A percentile compares a stretch with the other conserved stretches of the same genome.
phyloP scores from a whole-genome alignment of 2,797 vertebrate species.

The Argentina silus region DNA sequence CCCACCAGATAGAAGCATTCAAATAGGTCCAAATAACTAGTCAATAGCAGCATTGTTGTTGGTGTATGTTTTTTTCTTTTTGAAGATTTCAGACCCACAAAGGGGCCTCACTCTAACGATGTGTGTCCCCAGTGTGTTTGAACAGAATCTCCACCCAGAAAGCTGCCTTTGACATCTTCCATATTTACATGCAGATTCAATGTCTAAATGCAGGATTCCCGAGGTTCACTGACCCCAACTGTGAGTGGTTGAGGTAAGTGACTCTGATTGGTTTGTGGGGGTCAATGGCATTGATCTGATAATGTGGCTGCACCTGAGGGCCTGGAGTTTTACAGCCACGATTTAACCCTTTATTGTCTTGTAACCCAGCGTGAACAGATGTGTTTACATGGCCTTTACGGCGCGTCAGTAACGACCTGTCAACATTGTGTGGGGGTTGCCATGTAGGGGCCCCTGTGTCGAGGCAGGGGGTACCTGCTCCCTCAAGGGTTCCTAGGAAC shows the following conservation, averaged over 20 bases:
- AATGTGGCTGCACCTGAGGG: slow-evolving; percentile 48
- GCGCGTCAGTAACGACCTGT: slow-evolving; percentile 71
- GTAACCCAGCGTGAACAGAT: slow-evolving; percentile 72
- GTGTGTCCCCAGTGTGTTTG: not conserved
- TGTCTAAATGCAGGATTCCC: not conserved
- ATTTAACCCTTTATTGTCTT: slow-evolving; percentile 65
- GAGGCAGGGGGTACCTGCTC: not conserved
- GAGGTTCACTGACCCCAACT: not conserved
- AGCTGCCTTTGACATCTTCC: not conserved
- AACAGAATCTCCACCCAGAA: not conserved
- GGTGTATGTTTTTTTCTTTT: no score
- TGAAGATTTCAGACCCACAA: not conserved
- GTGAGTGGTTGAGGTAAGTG: no score
- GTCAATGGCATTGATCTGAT: slow-evolving; percentile 38
- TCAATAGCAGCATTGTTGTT: no score
- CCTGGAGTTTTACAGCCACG: slow-evolving; percentile 57
- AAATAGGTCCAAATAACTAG: no score
- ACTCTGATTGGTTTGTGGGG: slow-evolving; percentile 33
- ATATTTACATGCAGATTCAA: not conserved
- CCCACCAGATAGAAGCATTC: no score
- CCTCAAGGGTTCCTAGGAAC: not conserved
- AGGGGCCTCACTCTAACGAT: not conserved
- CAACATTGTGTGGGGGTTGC: slow-evolving; percentile 34
- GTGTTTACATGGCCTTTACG: slow-evolving; percentile 76
- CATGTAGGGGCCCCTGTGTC: not conserved